Evolutionary conservation across 2,113 vertebrate genomes (phyloP), one percentile per base, ranked within the genome.

Genomic region (Labeo catla): DNA sequence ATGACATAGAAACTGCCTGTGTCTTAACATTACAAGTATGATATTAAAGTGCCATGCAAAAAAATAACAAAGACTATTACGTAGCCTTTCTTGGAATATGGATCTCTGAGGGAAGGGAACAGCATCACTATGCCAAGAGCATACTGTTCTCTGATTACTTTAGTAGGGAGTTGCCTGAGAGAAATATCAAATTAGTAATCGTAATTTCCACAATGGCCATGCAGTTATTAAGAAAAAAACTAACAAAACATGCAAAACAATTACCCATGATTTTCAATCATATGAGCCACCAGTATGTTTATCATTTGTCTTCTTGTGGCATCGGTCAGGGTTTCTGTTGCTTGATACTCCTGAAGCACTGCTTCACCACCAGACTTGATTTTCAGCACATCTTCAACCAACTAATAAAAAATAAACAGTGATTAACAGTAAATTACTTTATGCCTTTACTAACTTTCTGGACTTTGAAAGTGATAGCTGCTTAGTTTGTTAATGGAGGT

Each of bases 81-180:
- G 84, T 81, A 76, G 86, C 87, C 86, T 84, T 88, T 90, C 81
- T 81, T 89, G 63, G 83, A 34, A 34, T 89, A 89, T 87, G 89
- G 87, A 90, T 92, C 86, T 34, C 72, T 91, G 74, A 89, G 86
- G 43, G 80, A 88, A n/a, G 87, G 89, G 81, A 91, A 89, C 19
- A 90, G 34, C 9, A 4, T 88, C 83, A 92, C 81, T 83, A 90
- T 89, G 0, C 84, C 87, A 88, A 76, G 59, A 72, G 84, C 83
- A 88, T 90, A 89, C 57, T 87, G 21, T 16, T 91, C 82, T 91
- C 80, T 87, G 52, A 86, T 28, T 21, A 16, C 19, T 76, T 81
- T 81, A 76, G 43, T 10, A 8, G 86, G 73, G n/a, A 65, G 73
- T 15, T 52, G 15, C 61, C 84, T 85, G 8, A 68, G 19, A 72